A percentile compares a stretch with the other conserved stretches of the same genome.
Conservation (phyloP, 1,140 invertebrate genomes). For the Zaprionus inermis region DNA sequence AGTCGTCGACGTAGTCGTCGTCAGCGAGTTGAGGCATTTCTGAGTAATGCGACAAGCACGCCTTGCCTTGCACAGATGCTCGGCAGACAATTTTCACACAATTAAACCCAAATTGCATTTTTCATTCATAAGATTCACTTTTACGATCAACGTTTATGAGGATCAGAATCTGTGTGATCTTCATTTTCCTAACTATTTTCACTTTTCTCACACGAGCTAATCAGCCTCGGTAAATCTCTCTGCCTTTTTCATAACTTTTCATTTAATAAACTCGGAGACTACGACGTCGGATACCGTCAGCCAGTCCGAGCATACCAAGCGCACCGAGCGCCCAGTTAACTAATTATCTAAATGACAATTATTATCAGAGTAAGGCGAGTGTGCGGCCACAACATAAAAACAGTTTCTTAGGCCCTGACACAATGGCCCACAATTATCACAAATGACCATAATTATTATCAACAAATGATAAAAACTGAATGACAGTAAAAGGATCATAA, state of each 20-base stretch:
- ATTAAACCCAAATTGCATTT: constrained; percentile 52
- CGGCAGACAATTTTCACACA: constrained; percentile 64
- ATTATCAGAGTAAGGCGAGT: constrained; percentile 63
- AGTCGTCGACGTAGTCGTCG: constrained; percentile 38
- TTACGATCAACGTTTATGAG: constrained; percentile 45
- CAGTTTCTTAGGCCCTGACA: constrained; percentile 53
- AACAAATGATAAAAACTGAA: constrained; percentile 64
- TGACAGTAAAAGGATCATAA: constrained; percentile 64
- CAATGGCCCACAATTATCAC: constrained; percentile 77
- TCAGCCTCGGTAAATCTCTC: constrained; percentile 57
- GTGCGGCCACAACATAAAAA: constrained; percentile 35
- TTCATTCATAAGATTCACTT: constrained; percentile 65
- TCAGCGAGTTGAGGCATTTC: constrained; percentile 41
- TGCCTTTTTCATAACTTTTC: constrained; percentile 72
- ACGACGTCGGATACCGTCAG: constrained; percentile 38
- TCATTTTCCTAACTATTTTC: constrained; percentile 55
- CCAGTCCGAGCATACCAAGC: constrained; percentile 55
- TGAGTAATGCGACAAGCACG: constrained; percentile 30
- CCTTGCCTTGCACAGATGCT: constrained; percentile 11
- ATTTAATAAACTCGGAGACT: constrained; percentile 72
- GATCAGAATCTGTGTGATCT: constrained; percentile 23
- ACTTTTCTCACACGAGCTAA: constrained; percentile 64
- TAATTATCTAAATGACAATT: constrained; percentile 83
- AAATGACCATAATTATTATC: constrained; percentile 83
- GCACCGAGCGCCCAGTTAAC: constrained; percentile 37